Conservation (phyloP, 2,797 vertebrate species). For the Perdix hodgsoniae region DNA sequence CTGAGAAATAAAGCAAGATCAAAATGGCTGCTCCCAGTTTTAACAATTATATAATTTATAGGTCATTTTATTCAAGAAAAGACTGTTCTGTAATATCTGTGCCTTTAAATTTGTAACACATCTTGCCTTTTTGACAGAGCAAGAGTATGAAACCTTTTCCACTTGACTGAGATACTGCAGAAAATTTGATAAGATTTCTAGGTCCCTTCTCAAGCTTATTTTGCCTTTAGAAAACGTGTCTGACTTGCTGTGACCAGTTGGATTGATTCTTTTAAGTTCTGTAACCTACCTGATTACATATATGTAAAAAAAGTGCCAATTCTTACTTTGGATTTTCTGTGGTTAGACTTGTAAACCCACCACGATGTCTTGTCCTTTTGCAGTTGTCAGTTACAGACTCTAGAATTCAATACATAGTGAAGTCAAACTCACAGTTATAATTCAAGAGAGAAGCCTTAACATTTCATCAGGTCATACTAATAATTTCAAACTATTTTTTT, state of each 20-base stretch:
- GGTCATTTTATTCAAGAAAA: conserved; percentile 21
- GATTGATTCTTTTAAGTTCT: not conserved
- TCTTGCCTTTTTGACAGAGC: conserved; percentile 10
- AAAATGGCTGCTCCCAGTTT: not conserved
- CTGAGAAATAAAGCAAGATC: conserved; percentile 35
- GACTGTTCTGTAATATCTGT: not conserved
- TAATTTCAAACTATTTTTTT: not conserved
- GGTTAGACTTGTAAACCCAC: not conserved
- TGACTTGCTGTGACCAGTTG: not conserved
- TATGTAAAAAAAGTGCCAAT: not conserved
- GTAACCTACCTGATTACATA: not conserved
- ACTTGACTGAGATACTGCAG: not conserved
- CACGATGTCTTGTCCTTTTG: not conserved
- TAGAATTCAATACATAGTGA: not conserved
- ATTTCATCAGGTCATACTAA: not conserved
- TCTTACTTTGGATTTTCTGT: not conserved
- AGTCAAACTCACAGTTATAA: not conserved
- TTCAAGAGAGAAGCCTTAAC: conserved; percentile 10
- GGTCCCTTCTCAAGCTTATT: not conserved
- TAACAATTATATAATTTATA: conserved; percentile 17
- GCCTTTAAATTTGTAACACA: conserved; percentile 33
- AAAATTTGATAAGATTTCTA: conserved; percentile 12
- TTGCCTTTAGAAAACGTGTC: not conserved
- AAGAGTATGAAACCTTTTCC: not conserved
- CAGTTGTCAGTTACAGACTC: not conserved